Conservation (phyloP, 2,113 vertebrate species). For the Mus pahari region DNA sequence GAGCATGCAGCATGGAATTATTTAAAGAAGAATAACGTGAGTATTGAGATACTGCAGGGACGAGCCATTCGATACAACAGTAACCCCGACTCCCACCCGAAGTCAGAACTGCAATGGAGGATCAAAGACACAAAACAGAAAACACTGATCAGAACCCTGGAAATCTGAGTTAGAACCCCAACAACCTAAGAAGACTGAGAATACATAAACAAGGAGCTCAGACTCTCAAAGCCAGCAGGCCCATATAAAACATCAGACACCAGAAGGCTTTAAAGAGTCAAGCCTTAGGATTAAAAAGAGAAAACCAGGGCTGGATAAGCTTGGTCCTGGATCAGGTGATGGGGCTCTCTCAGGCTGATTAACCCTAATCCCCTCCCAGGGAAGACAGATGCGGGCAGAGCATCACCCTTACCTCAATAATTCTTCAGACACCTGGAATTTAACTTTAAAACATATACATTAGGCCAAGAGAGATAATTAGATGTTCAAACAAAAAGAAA, state of each 20-base stretch:
- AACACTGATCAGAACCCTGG: not conserved
- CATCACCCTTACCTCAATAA: not conserved
- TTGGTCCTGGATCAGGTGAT: not conserved
- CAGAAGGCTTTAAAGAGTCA: not conserved
- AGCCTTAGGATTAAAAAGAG: not conserved
- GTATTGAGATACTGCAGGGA: not conserved
- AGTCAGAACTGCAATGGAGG: not conserved
- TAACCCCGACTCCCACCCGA: not conserved
- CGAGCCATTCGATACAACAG: rapidly evolving
- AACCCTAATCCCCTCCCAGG: constrained; percentile 28
- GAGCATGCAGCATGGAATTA: not conserved
- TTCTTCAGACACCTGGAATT: not conserved
- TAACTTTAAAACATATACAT: not conserved
- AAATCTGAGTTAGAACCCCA: not conserved
- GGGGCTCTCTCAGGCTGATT: constrained; percentile 6
- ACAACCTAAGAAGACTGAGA: not conserved
- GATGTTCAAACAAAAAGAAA: not conserved
- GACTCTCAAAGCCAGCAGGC: not conserved
- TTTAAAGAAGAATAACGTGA: not conserved
- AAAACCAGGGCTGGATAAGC: not conserved
- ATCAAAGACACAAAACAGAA: not conserved
- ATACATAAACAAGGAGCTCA: not conserved
- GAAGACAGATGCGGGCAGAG: not conserved
- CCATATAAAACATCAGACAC: not conserved
- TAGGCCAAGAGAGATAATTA: not conserved